These are phyloP conservation scores for Drosophila sordidula DNA, from an alignment of 2,888 invertebrate genomes.

Conservation along the genomic window DNA sequence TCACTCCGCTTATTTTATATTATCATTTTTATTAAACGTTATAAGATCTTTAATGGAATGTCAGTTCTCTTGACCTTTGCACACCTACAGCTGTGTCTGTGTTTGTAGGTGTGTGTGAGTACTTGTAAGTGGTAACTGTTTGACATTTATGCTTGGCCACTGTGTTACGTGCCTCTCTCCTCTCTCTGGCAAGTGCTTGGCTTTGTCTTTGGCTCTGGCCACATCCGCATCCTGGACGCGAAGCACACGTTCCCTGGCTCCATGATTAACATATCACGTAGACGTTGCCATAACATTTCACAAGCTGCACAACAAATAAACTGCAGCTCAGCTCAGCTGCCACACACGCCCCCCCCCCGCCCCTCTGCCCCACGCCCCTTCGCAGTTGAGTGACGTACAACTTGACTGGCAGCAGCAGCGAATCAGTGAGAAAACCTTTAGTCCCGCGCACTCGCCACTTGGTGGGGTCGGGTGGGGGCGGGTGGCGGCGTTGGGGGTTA, in stretches of 20 bases:
- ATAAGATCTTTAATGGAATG: slow-evolving; percentile 3
- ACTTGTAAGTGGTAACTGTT: slow-evolving; percentile 37
- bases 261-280: slow-evolving; percentile 85
- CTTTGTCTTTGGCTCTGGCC: slow-evolving; percentile 28
- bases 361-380: too few relatives aligned
- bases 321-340: slow-evolving; percentile 51
- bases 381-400: slow-evolving; percentile 50
- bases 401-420: slow-evolving; percentile 69
- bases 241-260: slow-evolving; percentile 51
- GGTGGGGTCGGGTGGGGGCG: slow-evolving; percentile 4
- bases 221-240: slow-evolving; percentile 66
- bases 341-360: not conserved
- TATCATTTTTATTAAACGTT: too few relatives aligned
- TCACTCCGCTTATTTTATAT: too few relatives aligned
- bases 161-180: slow-evolving; percentile 27
- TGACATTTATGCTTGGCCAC: slow-evolving; percentile 59
- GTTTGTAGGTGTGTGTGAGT: slow-evolving; percentile 1
- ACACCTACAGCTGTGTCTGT: not conserved
- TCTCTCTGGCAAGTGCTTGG: slow-evolving; percentile 7
- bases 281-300: slow-evolving; percentile 71
- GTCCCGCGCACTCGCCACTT: slow-evolving; percentile 29
- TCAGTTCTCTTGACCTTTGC: slow-evolving; percentile 28
- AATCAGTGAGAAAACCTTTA: slow-evolving; percentile 71
- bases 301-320: slow-evolving; percentile 61
- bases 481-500: slow-evolving; percentile 11